Percentiles rank a stretch among this genome's conserved stretches.
phyloP scores from a whole-genome alignment of 2,113 vertebrate species.

The Heterocephalus glaber region DNA sequence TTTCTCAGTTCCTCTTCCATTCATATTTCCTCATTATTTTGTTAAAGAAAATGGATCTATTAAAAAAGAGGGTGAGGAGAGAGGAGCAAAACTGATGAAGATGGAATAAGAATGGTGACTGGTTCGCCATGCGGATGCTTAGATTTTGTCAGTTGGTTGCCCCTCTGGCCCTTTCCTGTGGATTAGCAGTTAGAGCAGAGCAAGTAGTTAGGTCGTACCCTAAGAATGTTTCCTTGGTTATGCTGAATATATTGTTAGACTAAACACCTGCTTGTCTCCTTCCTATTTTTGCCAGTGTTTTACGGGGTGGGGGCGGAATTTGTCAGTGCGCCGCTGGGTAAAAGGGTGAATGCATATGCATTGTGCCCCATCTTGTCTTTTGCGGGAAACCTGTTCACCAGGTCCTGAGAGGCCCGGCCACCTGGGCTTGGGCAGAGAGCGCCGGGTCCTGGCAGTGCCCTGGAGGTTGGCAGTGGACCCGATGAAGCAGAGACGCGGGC shows the following conservation, averaged over 20 bases:
- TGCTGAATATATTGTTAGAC: not conserved
- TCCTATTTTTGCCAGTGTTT: not conserved
- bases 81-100: not conserved
- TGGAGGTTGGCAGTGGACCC: not conserved
- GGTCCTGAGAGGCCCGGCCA: too few species aligned
- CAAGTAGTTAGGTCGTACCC: not conserved
- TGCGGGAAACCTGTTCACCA: not conserved
- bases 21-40: not conserved
- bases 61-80: not conserved
- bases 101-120: not conserved
- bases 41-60: not conserved
- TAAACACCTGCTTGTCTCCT: not conserved
- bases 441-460: rapidly evolving
- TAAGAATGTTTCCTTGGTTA: not conserved
- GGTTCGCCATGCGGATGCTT: not conserved
- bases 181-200: not conserved
- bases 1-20: not conserved
- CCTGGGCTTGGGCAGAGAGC: too few species aligned
- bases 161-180: not conserved
- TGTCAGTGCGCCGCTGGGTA: not conserved
- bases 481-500: not conserved
- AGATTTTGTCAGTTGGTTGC: not conserved
- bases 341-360: not conserved
- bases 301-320: not conserved
- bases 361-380: not conserved